Evolutionary conservation across 92 coral and sea anemone species (phyloP).

Genomic region (Epizoanthus fatuus): DNA sequence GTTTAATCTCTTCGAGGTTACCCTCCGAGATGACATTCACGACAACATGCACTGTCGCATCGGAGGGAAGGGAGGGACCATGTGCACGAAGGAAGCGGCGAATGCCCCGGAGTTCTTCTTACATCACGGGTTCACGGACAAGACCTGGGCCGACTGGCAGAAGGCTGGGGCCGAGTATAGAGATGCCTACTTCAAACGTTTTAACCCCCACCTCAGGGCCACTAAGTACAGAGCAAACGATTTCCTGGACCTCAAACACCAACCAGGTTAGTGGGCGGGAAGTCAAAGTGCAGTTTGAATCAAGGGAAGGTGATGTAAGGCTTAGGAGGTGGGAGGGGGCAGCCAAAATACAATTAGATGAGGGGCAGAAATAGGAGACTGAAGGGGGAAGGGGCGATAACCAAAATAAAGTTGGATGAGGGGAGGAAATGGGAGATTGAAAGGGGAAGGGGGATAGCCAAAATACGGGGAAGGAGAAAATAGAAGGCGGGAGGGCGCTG

Average conservation of each 20-base stretch:
- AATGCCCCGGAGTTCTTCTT: conserved; percentile 92
- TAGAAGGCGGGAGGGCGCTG: no score
- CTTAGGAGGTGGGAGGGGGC: neutral
- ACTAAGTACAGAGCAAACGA: conserved; percentile 60
- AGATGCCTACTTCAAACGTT: conserved; percentile 53
- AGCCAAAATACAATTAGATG: neutral
- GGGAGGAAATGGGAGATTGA: no score
- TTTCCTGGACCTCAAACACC: conserved; percentile 70
- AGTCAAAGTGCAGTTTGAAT: neutral
- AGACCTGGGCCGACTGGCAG: conserved; percentile 93
- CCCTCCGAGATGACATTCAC: conserved; percentile 80
- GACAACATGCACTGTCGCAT: conserved; percentile 93
- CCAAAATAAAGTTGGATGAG: no score
- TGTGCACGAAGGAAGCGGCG: conserved; percentile 80
- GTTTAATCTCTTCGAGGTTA: conserved; percentile 74
- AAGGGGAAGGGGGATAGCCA: no score
- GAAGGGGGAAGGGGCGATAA: no score
- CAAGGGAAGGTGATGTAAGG: no score
- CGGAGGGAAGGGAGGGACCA: conserved; percentile 86
- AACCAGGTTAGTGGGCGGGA: conserved; percentile 58
- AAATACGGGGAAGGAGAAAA: no score
- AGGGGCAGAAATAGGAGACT: no score
- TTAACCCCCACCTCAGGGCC: conserved; percentile 10
- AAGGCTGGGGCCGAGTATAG: conserved; percentile 70
- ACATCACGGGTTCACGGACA: conserved; percentile 89